These are phyloP conservation scores for Platycheirus rosarum DNA, from an alignment of 2,888 invertebrate genomes.

Conservation along the genomic window DNA sequence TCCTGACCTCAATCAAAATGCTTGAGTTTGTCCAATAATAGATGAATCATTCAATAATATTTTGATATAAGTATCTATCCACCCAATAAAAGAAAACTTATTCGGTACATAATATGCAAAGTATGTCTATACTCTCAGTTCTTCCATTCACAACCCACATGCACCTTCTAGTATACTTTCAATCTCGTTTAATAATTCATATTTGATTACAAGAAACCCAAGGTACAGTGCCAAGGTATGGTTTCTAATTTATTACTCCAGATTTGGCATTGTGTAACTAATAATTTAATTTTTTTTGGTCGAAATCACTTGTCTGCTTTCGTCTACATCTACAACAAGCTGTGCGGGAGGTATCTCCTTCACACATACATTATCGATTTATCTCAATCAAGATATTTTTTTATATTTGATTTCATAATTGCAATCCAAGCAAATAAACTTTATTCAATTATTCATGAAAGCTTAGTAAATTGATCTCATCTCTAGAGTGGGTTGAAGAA, in stretches of 20 bases:
- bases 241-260: conserved; percentile 17
- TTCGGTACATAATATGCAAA: too few relatives aligned
- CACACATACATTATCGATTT: neutral
- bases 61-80: too few relatives aligned
- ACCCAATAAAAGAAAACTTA: too few relatives aligned
- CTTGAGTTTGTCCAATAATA: too few relatives aligned
- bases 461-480: conserved; percentile 21
- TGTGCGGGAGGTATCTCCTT: neutral
- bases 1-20: too few relatives aligned
- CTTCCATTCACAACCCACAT: neutral
- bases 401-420: neutral
- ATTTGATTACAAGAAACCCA: neutral
- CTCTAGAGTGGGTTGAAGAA: neutral
- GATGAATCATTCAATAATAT: too few relatives aligned
- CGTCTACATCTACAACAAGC: neutral
- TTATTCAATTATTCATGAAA: conserved; percentile 21
- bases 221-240: conserved; percentile 11
- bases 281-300: neutral
- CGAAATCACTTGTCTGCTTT: too few relatives aligned
- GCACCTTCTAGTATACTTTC: neutral
- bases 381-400: neutral
- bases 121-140: too few relatives aligned
- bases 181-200: conserved; percentile 10
- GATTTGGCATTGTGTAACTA: conserved; percentile 13
- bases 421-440: neutral